Conservation (phyloP, 1,140 invertebrate species). For the Tetraneura akinire region DNA sequence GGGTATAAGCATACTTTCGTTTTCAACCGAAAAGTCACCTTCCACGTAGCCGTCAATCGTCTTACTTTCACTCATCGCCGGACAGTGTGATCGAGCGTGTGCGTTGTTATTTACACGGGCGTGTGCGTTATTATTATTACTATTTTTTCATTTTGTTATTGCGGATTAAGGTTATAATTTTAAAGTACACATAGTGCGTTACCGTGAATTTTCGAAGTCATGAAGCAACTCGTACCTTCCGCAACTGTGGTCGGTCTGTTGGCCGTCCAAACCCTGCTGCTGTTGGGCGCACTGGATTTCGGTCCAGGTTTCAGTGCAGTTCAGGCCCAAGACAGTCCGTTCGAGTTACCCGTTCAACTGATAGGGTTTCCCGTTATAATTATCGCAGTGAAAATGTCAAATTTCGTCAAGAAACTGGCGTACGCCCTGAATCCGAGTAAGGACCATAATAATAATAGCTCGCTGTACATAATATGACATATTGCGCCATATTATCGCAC, state of each 20-base stretch:
- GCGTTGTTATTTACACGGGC: no score
- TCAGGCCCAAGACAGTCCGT: constrained; percentile 62
- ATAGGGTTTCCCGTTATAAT: constrained; percentile 82
- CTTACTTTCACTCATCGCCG: constrained; percentile 14
- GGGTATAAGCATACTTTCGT: constrained; percentile 9
- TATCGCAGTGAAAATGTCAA: constrained; percentile 74
- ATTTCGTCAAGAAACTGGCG: constrained; percentile 79
- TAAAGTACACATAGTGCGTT: neutral
- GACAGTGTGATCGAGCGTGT: no score
- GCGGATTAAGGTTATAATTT: no score
- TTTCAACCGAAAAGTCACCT: constrained; percentile 25
- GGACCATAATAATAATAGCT: no score
- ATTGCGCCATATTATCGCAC: no score
- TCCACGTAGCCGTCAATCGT: constrained; percentile 13
- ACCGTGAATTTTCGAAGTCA: constrained; percentile 18
- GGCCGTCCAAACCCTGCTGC: constrained; percentile 39
- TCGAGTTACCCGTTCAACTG: constrained; percentile 77
- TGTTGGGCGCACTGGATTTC: constrained; percentile 2
- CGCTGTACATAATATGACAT: no score
- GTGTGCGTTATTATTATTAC: no score
- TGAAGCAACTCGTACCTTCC: constrained; percentile 38
- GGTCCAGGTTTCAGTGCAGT: neutral
- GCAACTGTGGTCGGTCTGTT: constrained; percentile 32
- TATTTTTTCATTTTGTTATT: no score
- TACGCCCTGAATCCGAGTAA: constrained; percentile 81